These are phyloP conservation scores for Monopis laevigella DNA, from an alignment of 2,888 invertebrate genomes.

Conservation along the genomic window DNA sequence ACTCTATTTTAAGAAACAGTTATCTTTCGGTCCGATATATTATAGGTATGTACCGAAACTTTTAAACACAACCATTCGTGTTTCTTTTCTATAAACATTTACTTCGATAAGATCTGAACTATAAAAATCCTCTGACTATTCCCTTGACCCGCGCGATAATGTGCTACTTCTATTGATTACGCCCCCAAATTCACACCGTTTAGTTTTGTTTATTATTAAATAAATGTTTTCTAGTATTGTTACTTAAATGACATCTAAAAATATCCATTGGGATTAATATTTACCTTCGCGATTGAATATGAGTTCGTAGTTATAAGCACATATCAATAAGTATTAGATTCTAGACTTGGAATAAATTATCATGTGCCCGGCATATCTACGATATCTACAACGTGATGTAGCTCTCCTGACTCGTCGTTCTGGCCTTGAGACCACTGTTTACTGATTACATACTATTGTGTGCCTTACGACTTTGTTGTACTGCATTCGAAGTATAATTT, in stretches of 20 bases:
- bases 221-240: no score
- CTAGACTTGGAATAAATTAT: slow-evolving; percentile 1
- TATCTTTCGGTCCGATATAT: slow-evolving; percentile 6
- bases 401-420: background rate
- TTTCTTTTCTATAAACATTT: slow-evolving; percentile 1
- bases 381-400: background rate
- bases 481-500: slow-evolving; percentile 5
- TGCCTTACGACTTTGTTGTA: slow-evolving; percentile 8
- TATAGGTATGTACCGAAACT: slow-evolving; percentile 1
- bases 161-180: no score
- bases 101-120: background rate
- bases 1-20: background rate
- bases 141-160: slow-evolving; percentile 3
- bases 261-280: no score
- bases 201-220: no score
- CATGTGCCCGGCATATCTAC: background rate
- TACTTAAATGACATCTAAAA: no score
- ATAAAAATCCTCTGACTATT: background rate
- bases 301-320: no score
- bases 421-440: slow-evolving; percentile 49
- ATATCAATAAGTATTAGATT: slow-evolving; percentile 1
- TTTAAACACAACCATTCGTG: slow-evolving; percentile 3
- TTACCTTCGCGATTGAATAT: no score
- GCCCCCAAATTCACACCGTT: no score
- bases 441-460: slow-evolving; percentile 37